A percentile compares a stretch with the other conserved stretches of the same genome.
Conservation (phyloP, 92 coral and sea anemone genomes). For the Micromussa lordhowensis region DNA sequence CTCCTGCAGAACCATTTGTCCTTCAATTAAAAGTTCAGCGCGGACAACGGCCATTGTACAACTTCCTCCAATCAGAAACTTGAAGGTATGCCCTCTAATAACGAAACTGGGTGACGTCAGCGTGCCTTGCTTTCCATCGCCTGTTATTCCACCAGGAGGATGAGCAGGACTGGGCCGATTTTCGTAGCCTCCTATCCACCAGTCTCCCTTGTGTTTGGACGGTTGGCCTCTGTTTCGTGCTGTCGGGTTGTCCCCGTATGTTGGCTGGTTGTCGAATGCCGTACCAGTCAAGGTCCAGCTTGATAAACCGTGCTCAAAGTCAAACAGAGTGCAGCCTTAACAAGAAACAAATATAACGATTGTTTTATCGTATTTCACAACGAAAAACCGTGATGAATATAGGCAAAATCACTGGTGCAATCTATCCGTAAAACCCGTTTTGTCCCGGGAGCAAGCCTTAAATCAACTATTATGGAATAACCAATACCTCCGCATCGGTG, state of each 20-base stretch:
- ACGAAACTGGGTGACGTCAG: slow-evolving; percentile 55
- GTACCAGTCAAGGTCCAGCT: slow-evolving; percentile 21
- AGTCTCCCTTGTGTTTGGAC: slow-evolving; percentile 33
- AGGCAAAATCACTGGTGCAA: too few relatives aligned
- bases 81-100: slow-evolving; percentile 16
- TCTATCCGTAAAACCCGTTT: too few relatives aligned
- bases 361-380: too few relatives aligned
- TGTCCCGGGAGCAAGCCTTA: too few relatives aligned
- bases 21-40: slow-evolving; percentile 49
- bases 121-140: slow-evolving; percentile 49
- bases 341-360: not conserved
- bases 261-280: slow-evolving; percentile 30
- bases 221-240: not conserved
- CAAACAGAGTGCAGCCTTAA: slow-evolving; percentile 13
- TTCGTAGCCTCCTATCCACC: slow-evolving; percentile 59
- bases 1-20: slow-evolving; percentile 11
- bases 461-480: too few relatives aligned
- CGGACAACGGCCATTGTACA: not conserved
- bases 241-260: slow-evolving; percentile 21
- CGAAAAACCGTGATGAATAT: too few relatives aligned
- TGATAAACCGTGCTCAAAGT: slow-evolving; percentile 22
- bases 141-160: slow-evolving; percentile 16
- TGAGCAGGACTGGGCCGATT: slow-evolving; percentile 55
- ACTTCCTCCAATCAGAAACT: slow-evolving; percentile 60
- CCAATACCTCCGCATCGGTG: too few relatives aligned